These are phyloP conservation scores for Phenganax marumi DNA, from an alignment of 92 coral and sea anemone species.

Conservation along the genomic window DNA sequence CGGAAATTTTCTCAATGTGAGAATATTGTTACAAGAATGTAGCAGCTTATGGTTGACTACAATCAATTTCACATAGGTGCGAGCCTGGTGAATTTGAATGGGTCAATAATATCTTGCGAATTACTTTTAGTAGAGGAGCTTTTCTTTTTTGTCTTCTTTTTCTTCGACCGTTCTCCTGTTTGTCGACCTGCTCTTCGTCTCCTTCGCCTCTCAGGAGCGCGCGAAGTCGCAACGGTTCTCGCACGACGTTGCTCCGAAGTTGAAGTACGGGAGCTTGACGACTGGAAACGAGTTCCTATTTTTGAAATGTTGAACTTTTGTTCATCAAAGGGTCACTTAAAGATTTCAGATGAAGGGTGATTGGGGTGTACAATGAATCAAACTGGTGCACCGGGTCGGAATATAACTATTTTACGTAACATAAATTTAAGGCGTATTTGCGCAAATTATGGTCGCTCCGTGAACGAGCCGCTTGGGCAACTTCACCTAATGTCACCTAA, in stretches of 20 bases:
- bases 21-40: too few relatives aligned
- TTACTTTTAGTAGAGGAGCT: constrained; percentile 11
- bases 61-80: neutral
- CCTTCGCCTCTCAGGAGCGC: constrained; percentile 48
- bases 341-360: too few relatives aligned
- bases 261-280: constrained; percentile 17
- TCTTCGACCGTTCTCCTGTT: constrained; percentile 48
- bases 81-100: neutral
- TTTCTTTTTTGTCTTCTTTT: constrained; percentile 14
- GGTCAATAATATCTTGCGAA: neutral
- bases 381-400: too few relatives aligned
- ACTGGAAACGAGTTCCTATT: neutral
- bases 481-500: too few relatives aligned
- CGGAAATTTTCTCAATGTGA: too few relatives aligned
- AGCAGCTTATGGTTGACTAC: neutral
- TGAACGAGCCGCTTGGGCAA: too few relatives aligned
- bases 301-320: neutral
- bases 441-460: too few relatives aligned
- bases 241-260: constrained; percentile 51
- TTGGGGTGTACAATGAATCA: too few relatives aligned
- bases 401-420: too few relatives aligned
- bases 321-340: neutral
- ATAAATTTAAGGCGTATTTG: too few relatives aligned
- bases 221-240: constrained; percentile 71
- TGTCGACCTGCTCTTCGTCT: constrained; percentile 54